These are phyloP conservation scores for Lagorchestes hirsutus DNA, from an alignment of 2,797 vertebrate genomes.

Conservation along the genomic window DNA sequence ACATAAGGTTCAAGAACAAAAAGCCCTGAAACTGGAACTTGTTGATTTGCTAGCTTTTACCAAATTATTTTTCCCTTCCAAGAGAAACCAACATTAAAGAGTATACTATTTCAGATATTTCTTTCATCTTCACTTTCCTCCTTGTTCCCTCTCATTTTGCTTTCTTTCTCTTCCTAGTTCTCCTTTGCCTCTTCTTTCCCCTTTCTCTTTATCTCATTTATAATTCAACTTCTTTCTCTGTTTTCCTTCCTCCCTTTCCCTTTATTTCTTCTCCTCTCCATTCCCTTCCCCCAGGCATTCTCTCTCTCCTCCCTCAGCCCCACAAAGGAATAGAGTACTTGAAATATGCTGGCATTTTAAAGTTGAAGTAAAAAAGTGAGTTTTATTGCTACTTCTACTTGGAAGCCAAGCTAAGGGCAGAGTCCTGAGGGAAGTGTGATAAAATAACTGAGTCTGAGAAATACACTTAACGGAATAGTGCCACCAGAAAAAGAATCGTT, in stretches of 20 bases:
- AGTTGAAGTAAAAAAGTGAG: constrained; percentile 75
- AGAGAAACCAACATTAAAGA: constrained; percentile 61
- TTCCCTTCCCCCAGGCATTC: constrained; percentile 42
- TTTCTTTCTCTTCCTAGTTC: neutral
- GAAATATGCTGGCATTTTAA: constrained; percentile 74
- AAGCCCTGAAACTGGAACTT: constrained; percentile 6
- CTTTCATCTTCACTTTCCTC: constrained; percentile 29
- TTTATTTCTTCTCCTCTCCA: constrained; percentile 51
- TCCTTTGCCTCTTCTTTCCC: constrained; percentile 36
- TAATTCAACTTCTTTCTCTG: constrained; percentile 22
- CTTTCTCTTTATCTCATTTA: constrained; percentile 8
- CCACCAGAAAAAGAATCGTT: constrained; percentile 63
- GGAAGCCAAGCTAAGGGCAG: constrained; percentile 72
- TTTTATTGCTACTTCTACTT: constrained; percentile 71
- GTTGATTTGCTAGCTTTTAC: constrained; percentile 22
- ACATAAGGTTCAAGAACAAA: neutral
- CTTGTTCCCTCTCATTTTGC: neutral
- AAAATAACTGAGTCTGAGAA: constrained; percentile 66
- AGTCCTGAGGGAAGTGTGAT: constrained; percentile 77
- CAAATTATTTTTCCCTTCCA: constrained; percentile 42
- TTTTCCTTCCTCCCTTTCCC: neutral
- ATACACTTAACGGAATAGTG: constrained; percentile 62
- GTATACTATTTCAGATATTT: constrained; percentile 2
- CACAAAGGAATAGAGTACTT: constrained; percentile 56
- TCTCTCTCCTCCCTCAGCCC: constrained; percentile 26